Base-by-base conservation (phyloP, 2,888 invertebrate genomes). In the Nezara viridula region DNA sequence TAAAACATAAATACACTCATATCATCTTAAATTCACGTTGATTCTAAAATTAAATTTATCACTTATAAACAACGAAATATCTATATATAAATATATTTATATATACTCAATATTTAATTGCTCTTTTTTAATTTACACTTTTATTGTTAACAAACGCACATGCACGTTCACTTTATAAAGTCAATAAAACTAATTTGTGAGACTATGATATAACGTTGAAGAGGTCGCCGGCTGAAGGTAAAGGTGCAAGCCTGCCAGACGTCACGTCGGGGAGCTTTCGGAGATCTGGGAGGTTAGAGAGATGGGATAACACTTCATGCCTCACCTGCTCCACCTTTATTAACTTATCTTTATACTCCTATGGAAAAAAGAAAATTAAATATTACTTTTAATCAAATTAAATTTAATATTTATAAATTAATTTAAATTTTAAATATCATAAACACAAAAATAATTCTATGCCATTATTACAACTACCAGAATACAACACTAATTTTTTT, bases 181-280 rank as follows among this genome's bases (percentile, higher is more conserved):
- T 81, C 81, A 81, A 81, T 81, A 81, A 24, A 81, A 47, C 81
- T 81, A 81, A 81, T 44, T 81, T 81, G 40, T 81, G 81, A 44
- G 44, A 47, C 88, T 88, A 88, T 47, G 88, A 60, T 50, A 88
- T 88, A 85, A 88, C 88, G 32, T 88, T 97, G 93, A 99, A 99
- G 73, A 99, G 95, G 93, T 99, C 98, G 3, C 98, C 98, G 60
- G 98, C 98, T 7, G 98, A 98, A 60, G 98, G 98, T 91, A 99
- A 93, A 0, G 99, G 98, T 52, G 98, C 97, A 66, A 98, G 93
- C 16, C 98, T 98, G 37, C 98, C 98, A n/a, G 90, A 90, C 0
- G 98, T 98, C 1, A 98, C 97, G 92, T 98, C 97, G 0, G 98
- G 98, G 89, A 98, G 93, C 91, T 97, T 96, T 0, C 97, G 98